These are phyloP conservation scores for Erpornis zantholeuca DNA, from an alignment of 2,113 vertebrate species.

Conservation along the genomic window DNA sequence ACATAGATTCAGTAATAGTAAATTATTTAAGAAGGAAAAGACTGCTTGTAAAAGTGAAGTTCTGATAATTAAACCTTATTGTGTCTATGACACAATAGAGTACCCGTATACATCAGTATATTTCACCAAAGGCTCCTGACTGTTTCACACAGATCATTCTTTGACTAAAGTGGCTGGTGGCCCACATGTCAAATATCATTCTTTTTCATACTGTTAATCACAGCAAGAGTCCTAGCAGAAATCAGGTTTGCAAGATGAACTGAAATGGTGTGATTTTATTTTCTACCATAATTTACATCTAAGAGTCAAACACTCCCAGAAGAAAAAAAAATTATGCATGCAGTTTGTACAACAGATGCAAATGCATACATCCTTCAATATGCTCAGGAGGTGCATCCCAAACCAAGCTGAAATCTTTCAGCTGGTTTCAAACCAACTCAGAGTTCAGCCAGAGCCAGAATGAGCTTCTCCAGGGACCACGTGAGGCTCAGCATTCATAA, in stretches of 20 bases:
- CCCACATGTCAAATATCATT: not conserved
- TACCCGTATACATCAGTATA: not conserved
- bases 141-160: not conserved
- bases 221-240: not conserved
- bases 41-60: not conserved
- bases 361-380: not conserved
- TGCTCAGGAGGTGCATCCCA: not conserved
- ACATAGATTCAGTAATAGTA: not conserved
- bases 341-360: not conserved
- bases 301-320: not conserved
- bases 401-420: not conserved
- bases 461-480: not conserved
- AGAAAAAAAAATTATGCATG: not conserved
- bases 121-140: not conserved
- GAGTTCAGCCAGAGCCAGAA: not conserved
- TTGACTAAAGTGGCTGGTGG: not conserved
- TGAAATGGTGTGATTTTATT: not conserved
- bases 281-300: not conserved
- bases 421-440: not conserved
- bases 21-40: not conserved
- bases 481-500: fast-evolving
- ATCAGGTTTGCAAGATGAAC: not conserved
- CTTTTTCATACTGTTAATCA: not conserved
- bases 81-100: not conserved
- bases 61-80: not conserved